These are phyloP conservation scores for Melipona quadrifasciata DNA, from an alignment of 1,140 invertebrate genomes.

Conservation along the genomic window DNA sequence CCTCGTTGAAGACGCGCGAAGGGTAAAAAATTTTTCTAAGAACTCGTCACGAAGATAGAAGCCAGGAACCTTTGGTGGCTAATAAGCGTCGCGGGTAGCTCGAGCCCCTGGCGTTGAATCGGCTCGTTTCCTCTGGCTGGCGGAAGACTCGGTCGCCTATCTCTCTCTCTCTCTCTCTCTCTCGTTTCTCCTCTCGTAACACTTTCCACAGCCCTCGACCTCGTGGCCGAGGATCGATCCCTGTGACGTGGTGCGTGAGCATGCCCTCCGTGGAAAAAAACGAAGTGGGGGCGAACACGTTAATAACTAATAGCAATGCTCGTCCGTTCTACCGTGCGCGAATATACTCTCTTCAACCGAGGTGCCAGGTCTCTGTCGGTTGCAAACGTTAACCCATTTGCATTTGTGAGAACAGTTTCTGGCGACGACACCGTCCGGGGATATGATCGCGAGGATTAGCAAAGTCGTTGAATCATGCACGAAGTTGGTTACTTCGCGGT, in stretches of 20 bases:
- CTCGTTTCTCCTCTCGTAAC: constrained; percentile 55
- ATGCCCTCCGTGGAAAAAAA: constrained; percentile 57
- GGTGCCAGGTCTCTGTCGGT: neutral
- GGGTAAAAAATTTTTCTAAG: constrained; percentile 1
- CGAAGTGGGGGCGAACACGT: constrained; percentile 53
- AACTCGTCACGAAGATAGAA: neutral
- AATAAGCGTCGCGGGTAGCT: constrained; percentile 18
- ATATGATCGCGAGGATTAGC: neutral
- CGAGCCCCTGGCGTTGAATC: constrained; percentile 32
- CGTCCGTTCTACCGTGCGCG: neutral
- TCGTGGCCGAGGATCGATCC: constrained; percentile 68
- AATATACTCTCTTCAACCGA: neutral
- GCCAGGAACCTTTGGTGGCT: neutral
- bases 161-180: neutral
- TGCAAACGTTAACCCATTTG: constrained; percentile 3
- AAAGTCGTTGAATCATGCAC: neutral
- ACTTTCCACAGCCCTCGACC: constrained; percentile 66
- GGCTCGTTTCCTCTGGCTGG: constrained; percentile 34
- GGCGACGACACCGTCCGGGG: neutral
- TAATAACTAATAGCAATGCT: constrained; percentile 66
- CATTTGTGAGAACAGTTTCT: neutral
- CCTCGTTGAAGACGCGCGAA: neutral
- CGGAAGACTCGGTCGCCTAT: neutral
- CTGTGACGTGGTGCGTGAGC: constrained; percentile 67
- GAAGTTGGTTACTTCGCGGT: neutral